phyloP scores from a whole-genome alignment of 2,113 vertebrate species.

The Saiga tatarica region DNA sequence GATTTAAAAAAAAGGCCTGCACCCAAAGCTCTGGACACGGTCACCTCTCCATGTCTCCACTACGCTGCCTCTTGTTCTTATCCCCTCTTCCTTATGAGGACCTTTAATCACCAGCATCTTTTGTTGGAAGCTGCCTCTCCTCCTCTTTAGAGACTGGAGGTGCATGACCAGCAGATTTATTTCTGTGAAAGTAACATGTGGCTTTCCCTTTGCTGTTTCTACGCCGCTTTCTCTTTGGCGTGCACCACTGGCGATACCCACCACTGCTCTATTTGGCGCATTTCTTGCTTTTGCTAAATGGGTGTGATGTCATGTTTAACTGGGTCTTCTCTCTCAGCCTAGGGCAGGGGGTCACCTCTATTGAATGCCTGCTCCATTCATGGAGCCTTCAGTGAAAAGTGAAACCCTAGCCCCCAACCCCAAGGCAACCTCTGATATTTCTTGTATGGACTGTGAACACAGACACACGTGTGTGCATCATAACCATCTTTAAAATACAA shows the following conservation, averaged over 20 bases:
- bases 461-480: background rate
- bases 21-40: background rate
- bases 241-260: accelerated
- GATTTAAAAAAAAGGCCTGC: accelerated
- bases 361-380: background rate
- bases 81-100: background rate
- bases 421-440: background rate
- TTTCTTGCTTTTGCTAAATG: background rate
- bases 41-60: accelerated
- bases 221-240: accelerated
- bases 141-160: background rate
- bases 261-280: too few species aligned
- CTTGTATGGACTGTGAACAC: background rate
- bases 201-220: background rate
- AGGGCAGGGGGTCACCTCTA: background rate
- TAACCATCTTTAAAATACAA: background rate
- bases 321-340: background rate
- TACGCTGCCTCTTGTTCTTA: too few species aligned
- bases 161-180: too few species aligned
- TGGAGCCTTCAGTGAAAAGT: background rate
- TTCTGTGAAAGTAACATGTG: background rate
- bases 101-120: background rate
- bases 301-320: background rate
- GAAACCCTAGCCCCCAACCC: background rate
- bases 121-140: background rate